Conservation (phyloP, 1,140 invertebrate genomes). For the Eupristina koningsbergeri region DNA sequence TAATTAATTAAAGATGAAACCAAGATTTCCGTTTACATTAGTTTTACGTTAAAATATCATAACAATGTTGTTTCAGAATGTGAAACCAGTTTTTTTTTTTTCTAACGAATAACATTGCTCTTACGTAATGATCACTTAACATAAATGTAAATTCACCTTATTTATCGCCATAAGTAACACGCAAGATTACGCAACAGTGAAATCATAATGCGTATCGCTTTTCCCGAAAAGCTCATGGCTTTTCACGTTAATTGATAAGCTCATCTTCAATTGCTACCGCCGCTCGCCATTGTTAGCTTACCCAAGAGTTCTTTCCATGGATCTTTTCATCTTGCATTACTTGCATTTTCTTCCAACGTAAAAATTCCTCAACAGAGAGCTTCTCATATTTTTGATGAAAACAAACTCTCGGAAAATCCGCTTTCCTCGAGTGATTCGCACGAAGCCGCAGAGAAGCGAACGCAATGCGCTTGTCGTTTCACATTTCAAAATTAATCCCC, state of each 20-base stretch:
- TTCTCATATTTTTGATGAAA: no score
- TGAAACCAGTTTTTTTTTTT: background rate
- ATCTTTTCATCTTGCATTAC: no score
- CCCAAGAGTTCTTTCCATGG: no score
- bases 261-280: no score
- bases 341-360: no score
- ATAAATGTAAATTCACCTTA: constrained; percentile 12
- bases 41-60: background rate
- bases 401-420: no score
- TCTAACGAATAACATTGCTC: background rate
- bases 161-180: constrained; percentile 4
- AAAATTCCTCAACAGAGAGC: no score
- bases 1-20: background rate
- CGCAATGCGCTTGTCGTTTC: no score
- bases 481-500: no score
- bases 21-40: background rate
- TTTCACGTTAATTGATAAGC: background rate
- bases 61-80: background rate
- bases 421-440: no score
- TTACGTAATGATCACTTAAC: background rate
- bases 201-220: background rate
- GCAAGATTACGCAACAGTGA: background rate
- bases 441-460: no score
- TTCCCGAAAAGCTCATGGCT: background rate
- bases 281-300: no score